A percentile compares a stretch with the other conserved stretches of the same genome.
phyloP scores from a whole-genome alignment of 2,797 vertebrate species.

The Peromyscus aztecus region DNA sequence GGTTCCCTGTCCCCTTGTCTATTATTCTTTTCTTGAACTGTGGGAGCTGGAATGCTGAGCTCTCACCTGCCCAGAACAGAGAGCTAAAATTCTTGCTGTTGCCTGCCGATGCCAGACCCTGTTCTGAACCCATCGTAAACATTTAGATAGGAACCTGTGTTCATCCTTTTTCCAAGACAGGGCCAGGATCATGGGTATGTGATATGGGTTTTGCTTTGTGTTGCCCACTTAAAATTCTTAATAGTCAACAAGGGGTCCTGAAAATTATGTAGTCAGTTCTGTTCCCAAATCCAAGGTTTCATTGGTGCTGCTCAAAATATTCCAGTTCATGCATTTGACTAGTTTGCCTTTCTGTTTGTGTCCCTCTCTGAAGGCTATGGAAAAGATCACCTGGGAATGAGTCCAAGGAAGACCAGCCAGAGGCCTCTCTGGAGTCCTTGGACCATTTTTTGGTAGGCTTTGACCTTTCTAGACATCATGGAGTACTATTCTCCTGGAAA shows the following conservation, averaged over 20 bases:
- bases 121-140: not conserved
- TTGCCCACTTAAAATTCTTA: conserved; percentile 31
- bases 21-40: conserved; percentile 14
- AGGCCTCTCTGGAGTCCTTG: not conserved
- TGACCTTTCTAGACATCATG: not conserved
- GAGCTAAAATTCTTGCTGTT: not conserved
- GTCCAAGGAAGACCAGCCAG: not conserved
- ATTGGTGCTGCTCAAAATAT: not conserved
- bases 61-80: not conserved
- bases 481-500: not conserved
- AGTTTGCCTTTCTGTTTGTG: not conserved
- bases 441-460: not conserved
- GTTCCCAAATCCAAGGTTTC: not conserved
- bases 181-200: not conserved
- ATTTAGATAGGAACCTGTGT: not conserved
- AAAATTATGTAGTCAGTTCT: not conserved
- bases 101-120: not conserved
- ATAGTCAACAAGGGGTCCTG: not conserved
- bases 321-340: not conserved
- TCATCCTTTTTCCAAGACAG: not conserved
- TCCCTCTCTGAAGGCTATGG: not conserved
- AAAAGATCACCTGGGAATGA: not conserved
- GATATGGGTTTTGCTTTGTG: not conserved
- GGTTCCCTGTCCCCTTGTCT: not conserved
- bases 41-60: not conserved